Evolutionary conservation across 2,113 vertebrate species (phyloP).

Genomic region (Corynorhinus townsendii): DNA sequence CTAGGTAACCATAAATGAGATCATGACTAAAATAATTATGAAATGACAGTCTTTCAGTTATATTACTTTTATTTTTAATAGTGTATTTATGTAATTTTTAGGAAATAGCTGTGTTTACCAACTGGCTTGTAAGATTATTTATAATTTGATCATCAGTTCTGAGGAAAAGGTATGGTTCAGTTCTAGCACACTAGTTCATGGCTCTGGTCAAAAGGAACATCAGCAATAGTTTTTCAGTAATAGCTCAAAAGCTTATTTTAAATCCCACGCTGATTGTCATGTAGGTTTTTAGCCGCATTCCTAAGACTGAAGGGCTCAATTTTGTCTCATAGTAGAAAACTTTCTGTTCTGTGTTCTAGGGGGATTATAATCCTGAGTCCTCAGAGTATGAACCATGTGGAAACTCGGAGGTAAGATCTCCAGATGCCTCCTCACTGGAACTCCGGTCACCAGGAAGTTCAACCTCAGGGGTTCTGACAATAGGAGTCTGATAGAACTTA

Average conservation of each 20-base stretch:
- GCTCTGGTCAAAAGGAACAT: neutral
- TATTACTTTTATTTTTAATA: neutral
- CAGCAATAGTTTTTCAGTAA: neutral
- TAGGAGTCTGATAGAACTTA: neutral
- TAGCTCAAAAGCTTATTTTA: neutral
- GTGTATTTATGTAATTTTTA: neutral
- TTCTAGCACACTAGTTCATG: neutral
- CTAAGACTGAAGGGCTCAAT: neutral
- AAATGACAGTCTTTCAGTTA: neutral
- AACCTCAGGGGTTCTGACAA: neutral
- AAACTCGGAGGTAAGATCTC: neutral
- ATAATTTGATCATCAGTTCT: neutral
- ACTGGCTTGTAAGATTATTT: neutral
- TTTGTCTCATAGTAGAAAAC: neutral
- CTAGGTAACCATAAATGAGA: neutral
- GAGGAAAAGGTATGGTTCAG: neutral
- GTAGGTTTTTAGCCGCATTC: neutral
- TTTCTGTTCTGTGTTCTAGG: neutral
- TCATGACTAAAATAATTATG: neutral
- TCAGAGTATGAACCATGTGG: neutral
- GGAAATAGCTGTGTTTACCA: neutral
- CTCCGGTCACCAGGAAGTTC: neutral
- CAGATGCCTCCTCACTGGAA: neutral
- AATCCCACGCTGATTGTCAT: neutral
- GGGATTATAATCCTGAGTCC: neutral